These are phyloP conservation scores for Lacanobia wlatinum DNA, from an alignment of 2,888 invertebrate species.

Conservation along the genomic window DNA sequence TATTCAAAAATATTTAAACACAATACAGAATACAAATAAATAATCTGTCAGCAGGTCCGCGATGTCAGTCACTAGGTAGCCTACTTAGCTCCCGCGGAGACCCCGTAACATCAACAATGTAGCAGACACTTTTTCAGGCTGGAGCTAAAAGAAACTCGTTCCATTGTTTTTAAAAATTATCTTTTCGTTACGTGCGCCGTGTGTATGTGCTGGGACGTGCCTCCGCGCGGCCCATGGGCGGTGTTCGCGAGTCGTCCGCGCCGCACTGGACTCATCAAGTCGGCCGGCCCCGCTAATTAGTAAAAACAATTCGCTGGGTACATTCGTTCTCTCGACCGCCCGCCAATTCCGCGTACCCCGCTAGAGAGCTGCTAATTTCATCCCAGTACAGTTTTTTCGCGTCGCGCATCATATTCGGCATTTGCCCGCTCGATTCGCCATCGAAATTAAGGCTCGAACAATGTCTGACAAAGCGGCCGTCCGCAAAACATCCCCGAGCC, in stretches of 20 bases:
- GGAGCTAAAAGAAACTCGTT: constrained; percentile 64
- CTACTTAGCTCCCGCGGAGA: constrained; percentile 46
- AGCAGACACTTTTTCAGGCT: constrained; percentile 59
- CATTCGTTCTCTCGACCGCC: constrained; percentile 88
- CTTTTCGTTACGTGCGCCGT: constrained; percentile 63
- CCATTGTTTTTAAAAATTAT: constrained; percentile 75
- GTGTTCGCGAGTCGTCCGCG: constrained; percentile 59
- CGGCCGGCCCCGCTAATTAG: constrained; percentile 87
- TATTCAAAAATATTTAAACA: constrained; percentile 3
- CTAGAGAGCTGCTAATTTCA: constrained; percentile 91
- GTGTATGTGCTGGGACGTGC: constrained; percentile 53
- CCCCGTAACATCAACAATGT: constrained; percentile 45
- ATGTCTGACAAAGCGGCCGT: constrained; percentile 91
- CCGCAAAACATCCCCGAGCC: constrained; percentile 89
- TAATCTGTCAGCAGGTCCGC: constrained; percentile 12
- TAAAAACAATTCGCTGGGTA: constrained; percentile 89
- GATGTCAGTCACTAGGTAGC: constrained; percentile 57
- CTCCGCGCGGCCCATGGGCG: constrained; percentile 63
- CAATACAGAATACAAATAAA: constrained; percentile 5
- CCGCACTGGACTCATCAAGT: constrained; percentile 82
- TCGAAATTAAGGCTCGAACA: constrained; percentile 90
- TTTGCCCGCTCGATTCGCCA: constrained; percentile 89
- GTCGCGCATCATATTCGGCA: constrained; percentile 90
- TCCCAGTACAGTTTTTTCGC: constrained; percentile 88
- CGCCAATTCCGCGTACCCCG: constrained; percentile 89